Base-by-base conservation (phyloP, 2,113 vertebrate species). In the Trematomus loennbergii region DNA sequence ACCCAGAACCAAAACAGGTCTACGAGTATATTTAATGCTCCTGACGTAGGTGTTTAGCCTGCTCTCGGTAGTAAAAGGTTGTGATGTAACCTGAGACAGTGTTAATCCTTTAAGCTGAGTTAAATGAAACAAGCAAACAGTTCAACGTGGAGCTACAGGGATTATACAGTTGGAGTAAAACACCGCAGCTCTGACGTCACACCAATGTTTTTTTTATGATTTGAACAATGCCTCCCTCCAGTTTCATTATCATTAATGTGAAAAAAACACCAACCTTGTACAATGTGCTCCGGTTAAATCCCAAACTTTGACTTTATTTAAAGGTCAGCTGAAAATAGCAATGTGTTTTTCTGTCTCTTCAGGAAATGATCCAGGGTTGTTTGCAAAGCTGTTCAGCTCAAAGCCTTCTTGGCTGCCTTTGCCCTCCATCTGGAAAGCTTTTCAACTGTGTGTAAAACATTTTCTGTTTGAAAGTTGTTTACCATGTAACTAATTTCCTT, bases 121-220 rank as follows among this genome's bases (percentile, higher is more conserved):
- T 70, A 53, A 91, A 85, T 87, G 74, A 87, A 84, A 86, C 71
- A 71, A 82, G 91, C 67, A 88, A 91, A 91, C 86, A 79, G 85
- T 69, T 45, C 40, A 5, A 25, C 4, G 18, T 3, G 2, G 1
- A 65, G 40, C 66, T 29, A 49, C 22, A 4, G 65, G 74, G 88
- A 87, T 84, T 77, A 78, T 76, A 62, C 81, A 80, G 50, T 43
- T 36, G 57, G 61, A 53, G 61, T 15, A 82, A 79, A 87, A 77
- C 75, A 59, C 40, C 3, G 45, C 43, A 1, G 15, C 69, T 74
- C 77, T 49, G 45, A 50, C 70, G 69, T 59, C 33, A 22, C 18
- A 49, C 46, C 70, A 78, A 45, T 82, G 55, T 50, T 55, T 85
- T 57, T 61, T 7, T 40, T 6, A 79, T 18, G 36, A 76, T 84